Evolutionary conservation across 1,140 invertebrate genomes (phyloP).

Genomic region (Octopus sinensis): DNA sequence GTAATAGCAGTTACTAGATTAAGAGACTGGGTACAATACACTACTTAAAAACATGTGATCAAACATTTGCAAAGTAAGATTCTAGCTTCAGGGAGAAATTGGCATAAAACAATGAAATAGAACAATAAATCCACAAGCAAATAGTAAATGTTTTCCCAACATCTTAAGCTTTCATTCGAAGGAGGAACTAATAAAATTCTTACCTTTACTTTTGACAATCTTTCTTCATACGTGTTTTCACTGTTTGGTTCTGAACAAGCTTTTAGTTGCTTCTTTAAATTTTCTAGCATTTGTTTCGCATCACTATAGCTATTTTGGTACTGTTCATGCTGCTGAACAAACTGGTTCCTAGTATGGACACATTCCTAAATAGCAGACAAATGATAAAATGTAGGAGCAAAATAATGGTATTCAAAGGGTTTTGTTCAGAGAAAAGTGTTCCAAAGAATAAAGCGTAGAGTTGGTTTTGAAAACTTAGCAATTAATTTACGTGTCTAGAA

Average conservation of each 20-base stretch:
- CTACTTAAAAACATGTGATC: too few relatives aligned
- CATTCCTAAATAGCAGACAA: conserved; percentile 42
- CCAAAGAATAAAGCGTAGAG: too few relatives aligned
- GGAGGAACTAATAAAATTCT: not conserved
- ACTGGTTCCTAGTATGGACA: conserved; percentile 70
- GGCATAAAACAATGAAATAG: too few relatives aligned
- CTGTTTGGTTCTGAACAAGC: conserved; percentile 77
- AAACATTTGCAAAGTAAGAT: too few relatives aligned
- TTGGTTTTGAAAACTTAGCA: too few relatives aligned
- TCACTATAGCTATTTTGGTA: conserved; percentile 78
- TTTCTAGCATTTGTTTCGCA: conserved; percentile 73
- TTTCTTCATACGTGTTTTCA: conserved; percentile 69
- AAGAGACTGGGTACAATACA: too few relatives aligned
- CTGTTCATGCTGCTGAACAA: conserved; percentile 77
- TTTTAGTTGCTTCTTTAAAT: conserved; percentile 70
- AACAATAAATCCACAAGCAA: not conserved
- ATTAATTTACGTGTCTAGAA: too few relatives aligned
- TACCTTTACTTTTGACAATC: conserved; percentile 73
- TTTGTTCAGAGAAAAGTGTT: too few relatives aligned
- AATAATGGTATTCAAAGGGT: too few relatives aligned
- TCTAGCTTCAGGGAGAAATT: too few relatives aligned
- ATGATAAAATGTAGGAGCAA: too few relatives aligned
- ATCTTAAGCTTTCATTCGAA: not conserved
- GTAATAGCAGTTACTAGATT: too few relatives aligned
- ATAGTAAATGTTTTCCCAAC: not conserved